Evolutionary conservation across 2,888 invertebrate genomes (phyloP), one percentile per base, ranked within the genome.

Genomic region (Metellina segmentata): DNA sequence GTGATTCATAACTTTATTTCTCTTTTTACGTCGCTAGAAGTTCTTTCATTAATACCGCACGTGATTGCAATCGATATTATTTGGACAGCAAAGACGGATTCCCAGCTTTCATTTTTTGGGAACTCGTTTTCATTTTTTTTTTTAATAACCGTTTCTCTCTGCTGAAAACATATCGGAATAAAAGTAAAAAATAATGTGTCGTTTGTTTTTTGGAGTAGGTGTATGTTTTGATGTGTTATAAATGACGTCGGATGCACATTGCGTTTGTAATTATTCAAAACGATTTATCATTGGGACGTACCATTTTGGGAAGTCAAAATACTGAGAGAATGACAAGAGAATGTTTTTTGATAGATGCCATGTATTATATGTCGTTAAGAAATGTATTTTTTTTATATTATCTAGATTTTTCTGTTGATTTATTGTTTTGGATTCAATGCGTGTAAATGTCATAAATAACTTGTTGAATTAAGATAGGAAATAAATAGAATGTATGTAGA

Each of bases 1-100:
- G 34, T 53, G 34, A 74, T 75, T 75, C 85, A 75, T 48, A 69
- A 61, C 52, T 85, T 85, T 20, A 75, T 85, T 75, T n/a, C 49
- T 48, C 6, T 53, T 49, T 48, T 7, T n/a, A 48, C 48, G 16
- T 16, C 48, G 11, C 51, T 52, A 19, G 16, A 7, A 19, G n/a
- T 52, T 8, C 16, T 49, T 78, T 78, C 19, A 16, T 8, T 78
- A 9, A 51, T 11, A n/a, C 11, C 8, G 20, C n/a, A 4, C 13
- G 0, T 13, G 52, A 78, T 78, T 19, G 7, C 7, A 78, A 52
- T 78, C 19, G 52, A 78, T 53, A 78, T 53, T 78, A 78, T 78
- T n/a, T 11, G 52, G 19, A 19, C 19, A 53, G 11, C 19, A 52
- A 52, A 78, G 52, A 52, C 16, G 61, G 7, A n/a, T 8, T n/a